phyloP scores from a whole-genome alignment of 1,140 invertebrate genomes.

The Megathymus violae region DNA sequence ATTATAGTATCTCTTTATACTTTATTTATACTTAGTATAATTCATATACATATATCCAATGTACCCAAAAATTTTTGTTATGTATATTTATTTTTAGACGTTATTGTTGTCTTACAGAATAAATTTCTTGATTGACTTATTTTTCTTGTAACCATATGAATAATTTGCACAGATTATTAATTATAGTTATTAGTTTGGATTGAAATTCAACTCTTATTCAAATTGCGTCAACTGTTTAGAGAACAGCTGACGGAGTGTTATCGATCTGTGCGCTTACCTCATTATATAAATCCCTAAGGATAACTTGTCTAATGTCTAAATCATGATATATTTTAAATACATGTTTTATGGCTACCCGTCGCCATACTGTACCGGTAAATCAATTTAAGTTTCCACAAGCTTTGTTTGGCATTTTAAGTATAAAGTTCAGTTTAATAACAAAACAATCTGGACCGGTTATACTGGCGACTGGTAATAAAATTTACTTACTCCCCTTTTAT shows the following conservation, averaged over 20 bases:
- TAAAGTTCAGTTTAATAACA: conserved; percentile 36
- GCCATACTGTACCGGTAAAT: conserved; percentile 32
- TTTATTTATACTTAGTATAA: no score
- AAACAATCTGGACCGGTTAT: conserved; percentile 31
- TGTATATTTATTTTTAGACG: no score
- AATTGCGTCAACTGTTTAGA: no score
- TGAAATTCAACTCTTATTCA: no score
- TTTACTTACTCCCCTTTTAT: conserved; percentile 34
- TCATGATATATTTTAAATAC: conserved; percentile 21
- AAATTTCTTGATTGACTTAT: no score
- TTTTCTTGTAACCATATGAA: no score
- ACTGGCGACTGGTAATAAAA: conserved; percentile 33
- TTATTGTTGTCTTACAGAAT: no score
- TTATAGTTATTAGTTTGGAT: no score
- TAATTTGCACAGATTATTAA: no score
- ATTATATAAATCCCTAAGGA: not conserved
- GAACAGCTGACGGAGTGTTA: not conserved
- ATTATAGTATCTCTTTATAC: no score
- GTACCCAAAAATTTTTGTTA: no score
- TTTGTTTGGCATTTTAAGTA: conserved; percentile 36
- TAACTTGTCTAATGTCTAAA: conserved; percentile 18
- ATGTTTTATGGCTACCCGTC: conserved; percentile 23
- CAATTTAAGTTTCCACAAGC: conserved; percentile 34
- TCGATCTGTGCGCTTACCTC: not conserved
- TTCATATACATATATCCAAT: no score